phyloP scores from a whole-genome alignment of 2,113 vertebrate genomes.

The Cricetomys ansorgei region DNA sequence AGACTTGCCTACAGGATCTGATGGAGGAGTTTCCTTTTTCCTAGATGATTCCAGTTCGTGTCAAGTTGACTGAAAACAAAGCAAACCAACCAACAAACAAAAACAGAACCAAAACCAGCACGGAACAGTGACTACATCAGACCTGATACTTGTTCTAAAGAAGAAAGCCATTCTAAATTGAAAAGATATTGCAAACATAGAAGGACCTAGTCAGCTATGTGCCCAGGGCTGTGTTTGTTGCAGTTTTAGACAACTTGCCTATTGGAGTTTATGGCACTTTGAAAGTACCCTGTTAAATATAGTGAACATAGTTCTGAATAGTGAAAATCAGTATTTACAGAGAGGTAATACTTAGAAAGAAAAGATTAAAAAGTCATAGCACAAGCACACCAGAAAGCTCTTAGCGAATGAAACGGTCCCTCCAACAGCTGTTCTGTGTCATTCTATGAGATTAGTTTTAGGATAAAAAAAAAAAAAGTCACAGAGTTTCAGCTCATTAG shows the following conservation, averaged over 20 bases:
- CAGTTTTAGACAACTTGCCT: neutral
- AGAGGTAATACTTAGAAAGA: neutral
- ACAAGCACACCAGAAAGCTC: neutral
- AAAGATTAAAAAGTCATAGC: neutral
- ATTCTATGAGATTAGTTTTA: constrained; percentile 26
- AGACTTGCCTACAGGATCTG: neutral
- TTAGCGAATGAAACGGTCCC: neutral
- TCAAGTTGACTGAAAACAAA: neutral
- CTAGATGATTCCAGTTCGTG: neutral
- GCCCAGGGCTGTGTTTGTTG: neutral
- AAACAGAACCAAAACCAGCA: neutral
- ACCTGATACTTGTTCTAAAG: neutral
- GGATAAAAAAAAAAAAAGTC: neutral
- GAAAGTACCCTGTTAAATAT: neutral
- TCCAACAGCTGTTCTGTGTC: neutral
- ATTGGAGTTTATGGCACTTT: neutral
- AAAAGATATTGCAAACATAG: constrained; percentile 8
- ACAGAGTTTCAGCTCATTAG: constrained; percentile 40
- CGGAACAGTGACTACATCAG: neutral
- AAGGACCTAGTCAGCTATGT: neutral
- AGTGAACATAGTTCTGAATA: constrained; percentile 2
- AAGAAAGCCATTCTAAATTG: constrained; percentile 17
- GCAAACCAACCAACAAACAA: neutral
- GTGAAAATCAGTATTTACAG: neutral
- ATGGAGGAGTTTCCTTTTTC: too few relatives aligned